These are phyloP conservation scores for Pongo pygmaeus DNA, from an alignment of 2,113 vertebrate genomes.

Conservation along the genomic window DNA sequence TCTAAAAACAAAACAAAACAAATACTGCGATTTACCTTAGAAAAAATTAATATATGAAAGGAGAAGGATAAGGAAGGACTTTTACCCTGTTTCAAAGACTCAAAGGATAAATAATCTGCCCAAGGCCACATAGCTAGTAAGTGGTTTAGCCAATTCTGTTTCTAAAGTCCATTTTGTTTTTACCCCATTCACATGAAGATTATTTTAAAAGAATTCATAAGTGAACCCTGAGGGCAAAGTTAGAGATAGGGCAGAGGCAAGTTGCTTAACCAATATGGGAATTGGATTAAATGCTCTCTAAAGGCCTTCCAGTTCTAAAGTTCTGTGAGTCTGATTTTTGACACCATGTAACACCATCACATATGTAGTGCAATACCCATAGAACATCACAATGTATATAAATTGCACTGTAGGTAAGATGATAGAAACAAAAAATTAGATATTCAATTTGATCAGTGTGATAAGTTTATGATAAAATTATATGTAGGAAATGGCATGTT, in stretches of 20 bases:
- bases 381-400: not conserved
- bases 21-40: not conserved
- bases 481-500: slow-evolving; percentile 16
- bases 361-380: not conserved
- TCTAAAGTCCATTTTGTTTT: not conserved
- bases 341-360: not conserved
- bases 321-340: slow-evolving; percentile 23
- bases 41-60: not conserved
- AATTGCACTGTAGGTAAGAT: not conserved
- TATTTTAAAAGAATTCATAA: slow-evolving; percentile 16
- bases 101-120: not conserved
- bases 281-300: not conserved
- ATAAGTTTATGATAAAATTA: slow-evolving; percentile 19
- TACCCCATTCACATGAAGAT: not conserved
- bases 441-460: slow-evolving; percentile 9
- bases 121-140: not conserved
- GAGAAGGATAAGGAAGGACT: not conserved
- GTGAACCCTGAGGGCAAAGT: not conserved
- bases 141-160: not conserved
- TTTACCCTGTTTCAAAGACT: not conserved
- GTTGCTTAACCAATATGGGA: not conserved
- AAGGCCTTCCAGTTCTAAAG: not conserved
- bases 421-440: slow-evolving; percentile 1
- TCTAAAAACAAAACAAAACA: not conserved
- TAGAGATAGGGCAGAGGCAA: not conserved